These are phyloP conservation scores for Caenorhabditis sp. DNA, from an alignment of 2,888 invertebrate species.

Conservation along the genomic window DNA sequence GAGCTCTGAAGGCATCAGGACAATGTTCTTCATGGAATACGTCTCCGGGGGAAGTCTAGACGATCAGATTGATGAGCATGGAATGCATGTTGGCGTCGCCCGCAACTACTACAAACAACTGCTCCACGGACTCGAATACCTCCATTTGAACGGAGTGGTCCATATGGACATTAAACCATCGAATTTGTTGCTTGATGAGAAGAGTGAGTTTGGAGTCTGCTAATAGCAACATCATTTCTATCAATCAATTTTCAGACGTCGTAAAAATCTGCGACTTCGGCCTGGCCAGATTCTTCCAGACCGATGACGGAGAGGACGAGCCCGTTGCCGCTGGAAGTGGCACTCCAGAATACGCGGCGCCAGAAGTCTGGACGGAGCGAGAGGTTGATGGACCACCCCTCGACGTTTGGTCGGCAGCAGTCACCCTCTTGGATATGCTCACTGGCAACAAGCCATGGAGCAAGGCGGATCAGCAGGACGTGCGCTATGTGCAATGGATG, in stretches of 20 bases:
- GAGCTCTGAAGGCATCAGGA: not conserved
- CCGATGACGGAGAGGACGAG: not conserved
- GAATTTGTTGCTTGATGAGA: not conserved
- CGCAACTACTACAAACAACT: not conserved
- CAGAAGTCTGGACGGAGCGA: not conserved
- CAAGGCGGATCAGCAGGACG: too few relatives aligned
- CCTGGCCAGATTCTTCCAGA: not conserved
- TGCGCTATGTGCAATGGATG: too few relatives aligned
- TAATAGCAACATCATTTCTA: too few relatives aligned
- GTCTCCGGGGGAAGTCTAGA: not conserved
- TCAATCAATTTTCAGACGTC: not conserved
- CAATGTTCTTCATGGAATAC: not conserved
- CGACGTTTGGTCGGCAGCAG: not conserved
- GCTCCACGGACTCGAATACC: not conserved
- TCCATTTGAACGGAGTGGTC: not conserved
- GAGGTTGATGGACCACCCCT: not conserved
- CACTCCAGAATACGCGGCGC: not conserved
- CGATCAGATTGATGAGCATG: not conserved
- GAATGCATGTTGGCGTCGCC: not conserved
- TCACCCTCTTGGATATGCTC: not conserved
- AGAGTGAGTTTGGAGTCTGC: not conserved
- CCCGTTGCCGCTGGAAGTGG: not conserved
- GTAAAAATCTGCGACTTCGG: constrained; percentile 2
- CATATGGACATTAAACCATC: not conserved
- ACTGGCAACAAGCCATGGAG: not conserved